Conservation (phyloP, 2,888 invertebrate genomes). For the Junonia oenone region DNA sequence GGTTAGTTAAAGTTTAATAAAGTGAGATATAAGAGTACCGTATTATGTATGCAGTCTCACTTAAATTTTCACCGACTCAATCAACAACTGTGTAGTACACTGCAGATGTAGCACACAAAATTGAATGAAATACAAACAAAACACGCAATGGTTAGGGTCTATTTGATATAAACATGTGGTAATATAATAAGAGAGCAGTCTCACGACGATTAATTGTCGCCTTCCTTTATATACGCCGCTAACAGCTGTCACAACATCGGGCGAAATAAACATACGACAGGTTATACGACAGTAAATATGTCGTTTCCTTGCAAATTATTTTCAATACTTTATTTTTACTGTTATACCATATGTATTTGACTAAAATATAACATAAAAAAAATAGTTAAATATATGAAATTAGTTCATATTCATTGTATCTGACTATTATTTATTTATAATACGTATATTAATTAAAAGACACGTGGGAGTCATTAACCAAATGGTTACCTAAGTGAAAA, state of each 20-base stretch:
- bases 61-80: neutral
- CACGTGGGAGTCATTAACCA: too few relatives aligned
- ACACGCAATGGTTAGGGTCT: neutral
- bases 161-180: neutral
- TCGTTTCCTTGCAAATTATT: neutral
- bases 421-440: too few relatives aligned
- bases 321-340: neutral
- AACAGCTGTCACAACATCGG: constrained; percentile 1
- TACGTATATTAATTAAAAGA: too few relatives aligned
- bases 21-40: too few relatives aligned
- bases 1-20: too few relatives aligned
- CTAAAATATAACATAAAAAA: too few relatives aligned
- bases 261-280: neutral
- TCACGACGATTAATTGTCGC: constrained; percentile 1
- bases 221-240: constrained; percentile 1
- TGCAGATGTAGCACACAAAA: neutral
- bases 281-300: neutral
- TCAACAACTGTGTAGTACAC: neutral
- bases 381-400: too few relatives aligned
- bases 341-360: too few relatives aligned
- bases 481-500: too few relatives aligned
- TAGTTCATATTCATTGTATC: too few relatives aligned
- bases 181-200: neutral
- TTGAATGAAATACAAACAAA: neutral
- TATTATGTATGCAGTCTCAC: too few relatives aligned